Evolutionary conservation across 2,113 vertebrate genomes (phyloP).

Genomic region (Rhinolophus sinicus): DNA sequence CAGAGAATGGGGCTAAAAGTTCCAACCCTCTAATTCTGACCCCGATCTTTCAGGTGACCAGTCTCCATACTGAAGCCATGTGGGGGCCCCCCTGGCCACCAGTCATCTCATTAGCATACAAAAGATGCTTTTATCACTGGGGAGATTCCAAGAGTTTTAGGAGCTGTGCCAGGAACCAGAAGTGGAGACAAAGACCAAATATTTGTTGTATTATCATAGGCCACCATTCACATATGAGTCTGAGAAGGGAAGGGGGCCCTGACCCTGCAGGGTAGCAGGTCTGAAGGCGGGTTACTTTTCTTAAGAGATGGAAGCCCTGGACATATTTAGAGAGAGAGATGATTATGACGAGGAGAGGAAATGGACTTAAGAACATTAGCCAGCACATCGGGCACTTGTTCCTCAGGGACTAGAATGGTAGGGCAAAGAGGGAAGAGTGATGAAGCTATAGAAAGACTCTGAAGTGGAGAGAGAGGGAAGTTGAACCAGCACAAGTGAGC

Average conservation of each 20-base stretch:
- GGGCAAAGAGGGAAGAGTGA: background rate
- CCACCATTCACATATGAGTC: background rate
- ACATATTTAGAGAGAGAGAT: background rate
- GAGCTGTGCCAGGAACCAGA: background rate
- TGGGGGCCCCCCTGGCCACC: background rate
- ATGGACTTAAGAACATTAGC: background rate
- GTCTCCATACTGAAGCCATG: background rate
- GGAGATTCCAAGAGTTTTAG: background rate
- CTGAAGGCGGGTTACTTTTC: background rate
- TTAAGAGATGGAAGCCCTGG: background rate
- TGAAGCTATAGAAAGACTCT: background rate
- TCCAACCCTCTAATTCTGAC: background rate
- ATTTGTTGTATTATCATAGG: background rate
- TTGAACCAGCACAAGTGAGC: background rate
- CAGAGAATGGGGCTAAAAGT: background rate
- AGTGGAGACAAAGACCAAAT: background rate
- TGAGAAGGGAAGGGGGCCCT: background rate
- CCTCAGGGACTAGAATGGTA: background rate
- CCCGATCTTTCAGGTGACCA: background rate
- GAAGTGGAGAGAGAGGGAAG: background rate
- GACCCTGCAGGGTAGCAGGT: background rate
- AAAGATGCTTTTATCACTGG: background rate
- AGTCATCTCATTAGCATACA: background rate
- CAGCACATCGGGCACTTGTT: background rate
- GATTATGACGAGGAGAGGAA: background rate